These are phyloP conservation scores for Anodontia alba DNA, from an alignment of 2,888 invertebrate genomes.

Conservation along the genomic window DNA sequence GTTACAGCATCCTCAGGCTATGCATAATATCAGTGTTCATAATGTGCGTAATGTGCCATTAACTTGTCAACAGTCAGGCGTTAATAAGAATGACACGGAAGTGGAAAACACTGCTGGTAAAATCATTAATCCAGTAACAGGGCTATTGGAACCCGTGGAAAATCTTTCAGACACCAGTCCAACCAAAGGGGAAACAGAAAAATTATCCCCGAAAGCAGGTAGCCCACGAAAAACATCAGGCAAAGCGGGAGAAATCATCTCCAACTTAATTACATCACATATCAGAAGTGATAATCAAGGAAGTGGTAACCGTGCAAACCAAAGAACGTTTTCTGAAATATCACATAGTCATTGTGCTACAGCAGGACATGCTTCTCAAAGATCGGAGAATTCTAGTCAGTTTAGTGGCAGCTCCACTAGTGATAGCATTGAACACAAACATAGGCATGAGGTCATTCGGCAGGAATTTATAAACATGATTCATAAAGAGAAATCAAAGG, in stretches of 20 bases:
- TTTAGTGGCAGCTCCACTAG: constrained; percentile 36
- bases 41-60: constrained; percentile 50
- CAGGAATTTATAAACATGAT: constrained; percentile 15
- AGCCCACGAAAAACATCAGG: constrained; percentile 10
- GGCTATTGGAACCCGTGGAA: constrained; percentile 78
- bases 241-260: constrained; percentile 20
- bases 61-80: constrained; percentile 35
- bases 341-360: constrained; percentile 29
- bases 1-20: constrained; percentile 55
- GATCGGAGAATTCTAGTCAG: constrained; percentile 53
- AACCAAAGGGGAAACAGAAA: constrained; percentile 13
- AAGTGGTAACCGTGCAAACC: constrained; percentile 33
- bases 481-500: constrained; percentile 9
- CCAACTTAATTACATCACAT: constrained; percentile 9
- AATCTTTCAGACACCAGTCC: constrained; percentile 74
- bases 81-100: constrained; percentile 22
- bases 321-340: constrained; percentile 38
- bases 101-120: constrained; percentile 72
- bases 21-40: constrained; percentile 53
- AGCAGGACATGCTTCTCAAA: constrained; percentile 12
- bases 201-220: constrained; percentile 50
- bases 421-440: constrained; percentile 49
- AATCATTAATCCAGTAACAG: constrained; percentile 81
- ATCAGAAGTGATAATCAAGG: constrained; percentile 35
- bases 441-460: constrained; percentile 37